Percentiles rank a stretch among this genome's conserved stretches.
phyloP scores from a whole-genome alignment of 2,797 vertebrate species.

The Falco naumanni region DNA sequence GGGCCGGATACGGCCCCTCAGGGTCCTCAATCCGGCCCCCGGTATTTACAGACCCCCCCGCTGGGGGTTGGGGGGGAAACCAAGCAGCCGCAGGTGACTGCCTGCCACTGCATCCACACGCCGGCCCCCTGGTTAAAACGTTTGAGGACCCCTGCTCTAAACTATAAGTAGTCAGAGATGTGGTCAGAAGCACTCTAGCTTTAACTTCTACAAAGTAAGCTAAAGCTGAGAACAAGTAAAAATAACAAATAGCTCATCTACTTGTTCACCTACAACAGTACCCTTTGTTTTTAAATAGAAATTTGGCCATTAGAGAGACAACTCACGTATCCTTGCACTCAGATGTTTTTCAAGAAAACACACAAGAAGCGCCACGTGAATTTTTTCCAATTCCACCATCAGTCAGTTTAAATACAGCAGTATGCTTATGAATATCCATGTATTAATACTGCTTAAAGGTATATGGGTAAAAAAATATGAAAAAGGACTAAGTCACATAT shows the following conservation, averaged over 20 bases:
- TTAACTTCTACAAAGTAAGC: neutral
- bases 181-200: neutral
- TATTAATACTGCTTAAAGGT: neutral
- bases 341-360: neutral
- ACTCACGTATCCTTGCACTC: neutral
- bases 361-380: neutral
- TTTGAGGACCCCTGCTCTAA: neutral
- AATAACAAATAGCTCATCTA: neutral
- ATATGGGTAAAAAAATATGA: neutral
- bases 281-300: neutral
- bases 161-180: neutral
- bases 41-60: too few species aligned
- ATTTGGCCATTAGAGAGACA: neutral
- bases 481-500: neutral
- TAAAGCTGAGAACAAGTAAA: neutral
- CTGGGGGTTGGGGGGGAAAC: too few species aligned
- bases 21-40: too few species aligned
- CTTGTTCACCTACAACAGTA: neutral
- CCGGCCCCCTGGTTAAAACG: too few species aligned
- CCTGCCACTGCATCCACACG: too few species aligned
- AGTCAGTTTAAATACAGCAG: neutral
- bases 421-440: neutral
- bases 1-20: too few species aligned
- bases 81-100: too few species aligned
- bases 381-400: neutral